Percentiles rank a stretch among this genome's conserved stretches.
Evolutionary conservation across 2,113 vertebrate species (phyloP).

Genomic region (Dolichotis patagonum): DNA sequence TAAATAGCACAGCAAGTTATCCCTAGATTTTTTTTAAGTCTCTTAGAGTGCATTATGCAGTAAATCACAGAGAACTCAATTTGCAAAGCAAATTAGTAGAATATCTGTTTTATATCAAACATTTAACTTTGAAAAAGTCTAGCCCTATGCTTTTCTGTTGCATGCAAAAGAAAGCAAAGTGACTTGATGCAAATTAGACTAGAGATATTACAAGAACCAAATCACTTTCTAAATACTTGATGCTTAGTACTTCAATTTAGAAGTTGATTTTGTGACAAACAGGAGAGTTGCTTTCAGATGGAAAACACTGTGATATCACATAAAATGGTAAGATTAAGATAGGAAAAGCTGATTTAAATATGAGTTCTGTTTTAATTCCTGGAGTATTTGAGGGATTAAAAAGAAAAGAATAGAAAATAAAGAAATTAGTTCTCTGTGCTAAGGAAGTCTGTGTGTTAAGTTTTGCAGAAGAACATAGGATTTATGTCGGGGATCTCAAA

Average conservation of each 20-base stretch:
- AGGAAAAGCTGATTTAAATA: slow-evolving; percentile 72
- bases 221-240: slow-evolving; percentile 79
- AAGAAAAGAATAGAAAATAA: slow-evolving; percentile 31
- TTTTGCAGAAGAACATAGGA: slow-evolving; percentile 48
- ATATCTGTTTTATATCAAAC: slow-evolving; percentile 80
- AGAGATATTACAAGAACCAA: slow-evolving; percentile 61
- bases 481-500: slow-evolving; percentile 35
- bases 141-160: slow-evolving; percentile 64
- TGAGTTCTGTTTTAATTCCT: slow-evolving; percentile 71
- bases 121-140: slow-evolving; percentile 72
- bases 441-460: slow-evolving; percentile 26
- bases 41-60: slow-evolving; percentile 45
- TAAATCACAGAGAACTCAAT: slow-evolving; percentile 66
- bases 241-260: slow-evolving; percentile 77
- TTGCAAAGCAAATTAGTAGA: slow-evolving; percentile 77
- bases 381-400: slow-evolving; percentile 59
- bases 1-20: slow-evolving; percentile 35
- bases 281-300: slow-evolving; percentile 70
- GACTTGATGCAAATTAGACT: slow-evolving; percentile 72
- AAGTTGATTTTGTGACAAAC: slow-evolving; percentile 78
- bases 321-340: slow-evolving; percentile 73
- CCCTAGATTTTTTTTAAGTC: slow-evolving; percentile 45
- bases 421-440: not conserved
- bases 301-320: slow-evolving; percentile 67
- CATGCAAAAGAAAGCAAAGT: slow-evolving; percentile 60